Base-by-base conservation (phyloP, 2,888 invertebrate species). In the Tanytarsus gracilentus region DNA sequence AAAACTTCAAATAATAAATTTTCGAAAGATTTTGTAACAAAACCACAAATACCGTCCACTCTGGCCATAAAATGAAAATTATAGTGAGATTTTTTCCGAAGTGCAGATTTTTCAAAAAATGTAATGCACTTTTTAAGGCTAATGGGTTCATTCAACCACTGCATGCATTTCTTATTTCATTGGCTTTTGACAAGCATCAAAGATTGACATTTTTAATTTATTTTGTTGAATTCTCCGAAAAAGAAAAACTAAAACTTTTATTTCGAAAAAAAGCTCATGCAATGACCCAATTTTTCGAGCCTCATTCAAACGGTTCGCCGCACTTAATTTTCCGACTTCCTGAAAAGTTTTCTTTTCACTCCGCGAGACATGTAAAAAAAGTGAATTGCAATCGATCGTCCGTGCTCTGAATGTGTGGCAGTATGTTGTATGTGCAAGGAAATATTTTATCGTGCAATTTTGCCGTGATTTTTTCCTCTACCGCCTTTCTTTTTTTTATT, bases 371-470 rank as follows among this genome's bases (percentile, higher is more conserved):
- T 33, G 40, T 40, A 39, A 49, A n/a, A 44, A 44, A 55, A 55
- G 55, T 55, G 55, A 55, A 55, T 55, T 55, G 26, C 40, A n/a
- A 55, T 55, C 55, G 55, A 55, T 55, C 26, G 55, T 25, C 9
- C 6, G 25, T 25, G 11, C 9, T 16, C 14, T 8, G 18, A n/a
- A n/a, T n/a, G n/a, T n/a, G n/a, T n/a, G n/a, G n/a, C n/a, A n/a
- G n/a, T n/a, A n/a, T n/a, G n/a, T n/a, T n/a, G n/a, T n/a, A n/a
- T n/a, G n/a, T n/a, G n/a, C n/a, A n/a, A n/a, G n/a, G n/a, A n/a
- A n/a, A n/a, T n/a, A n/a, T 18, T 49, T 26, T 6, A 49, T 21
- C 21, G 30, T 52, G 52, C 33, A 52, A 52, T 49, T 51, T 36
- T 49, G 29, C 14, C 9, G n/a, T n/a, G n/a, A 14, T 51, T 6